Base-by-base conservation (phyloP, 1,140 invertebrate species). In the Reticulitermes speratus region DNA sequence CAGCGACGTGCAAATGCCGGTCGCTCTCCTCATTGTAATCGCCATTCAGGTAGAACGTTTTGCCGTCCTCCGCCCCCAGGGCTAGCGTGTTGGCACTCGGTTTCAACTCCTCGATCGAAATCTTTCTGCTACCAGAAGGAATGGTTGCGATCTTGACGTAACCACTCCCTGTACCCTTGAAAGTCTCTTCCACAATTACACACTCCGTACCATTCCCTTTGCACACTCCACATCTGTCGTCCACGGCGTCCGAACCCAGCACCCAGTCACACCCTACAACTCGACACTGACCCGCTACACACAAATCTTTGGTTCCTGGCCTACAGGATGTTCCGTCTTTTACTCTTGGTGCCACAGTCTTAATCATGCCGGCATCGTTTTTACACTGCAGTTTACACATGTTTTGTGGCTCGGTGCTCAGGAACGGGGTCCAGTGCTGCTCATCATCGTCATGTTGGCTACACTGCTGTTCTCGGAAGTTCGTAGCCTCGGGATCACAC, bases 191-290 rank as follows among this genome's bases (percentile, higher is more conserved):
- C 9, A 92, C 87, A n/a, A 89, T 86, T 82, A 88, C 92, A 88
- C 95, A 96, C 44, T 93, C 92, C 0, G 93, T 93, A 2, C 94
- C 94, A 88, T 95, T 94, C 5, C 95, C 95, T 88, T 95, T 93
- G 89, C 95, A 96, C 3, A 95, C 89, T 0, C 95, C 95, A 89
- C 95, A 96, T 23, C 92, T 89, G 89, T 96, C 95, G 87, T 95
- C 94, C 48, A 93, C 91, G 0, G 94, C 94, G 69, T 92, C 90
- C 2, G 94, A 95, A 88, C 94, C 94, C 23, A 95, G 89, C 16
- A 90, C 88, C 92, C 93, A 94, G 89, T 96, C 95, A 90, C 95
- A 96, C 3, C 94, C 94, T n/a, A 96, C 93, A 87, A 91, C 91
- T 94, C 94, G 88, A 55, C 89, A 88, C 87, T 75, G 87, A 52